Base-by-base conservation (phyloP, 1,140 invertebrate genomes). In the Scaptodrosophila lebanonensis region DNA sequence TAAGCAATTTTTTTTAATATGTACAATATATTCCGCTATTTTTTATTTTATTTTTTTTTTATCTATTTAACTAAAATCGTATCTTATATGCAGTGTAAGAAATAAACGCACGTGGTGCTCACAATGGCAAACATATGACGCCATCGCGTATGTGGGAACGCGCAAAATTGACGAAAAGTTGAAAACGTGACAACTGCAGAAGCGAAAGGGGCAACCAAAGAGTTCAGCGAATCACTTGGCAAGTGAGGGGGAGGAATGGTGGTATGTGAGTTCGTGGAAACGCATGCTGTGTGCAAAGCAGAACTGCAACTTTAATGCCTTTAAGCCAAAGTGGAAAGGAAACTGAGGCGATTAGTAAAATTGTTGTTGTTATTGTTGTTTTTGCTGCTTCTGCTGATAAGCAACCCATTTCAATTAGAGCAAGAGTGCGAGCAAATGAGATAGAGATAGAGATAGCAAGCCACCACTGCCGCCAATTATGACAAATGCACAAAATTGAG, bases 401-500 rank as follows among this genome's bases (percentile, higher is more conserved):
- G 20, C 16, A 9, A 17, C 20, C 5, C 43, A 38, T n/a, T n/a
- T n/a, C 16, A 15, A 1, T 1, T 16, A 5, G 11, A 22, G 8
- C 20, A 25, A 11, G 30, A 9, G 38, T 8, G 38, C 18, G 6
- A n/a, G 8, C 1, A 27, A 12, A 11, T 11, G 5, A 42, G 7
- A 39, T 17, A 2, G 5, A n/a, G 22, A 27, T 20, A 2, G n/a
- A n/a, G 25, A 17, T 17, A 47, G 43, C 48, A 61, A 45, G 8
- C 13, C 16, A 30, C 18, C 16, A 27, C 30, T 20, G 20, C 17
- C 52, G 43, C 39, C 71, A 79, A 77, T 77, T 79, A 77, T 77
- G 73, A 77, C 68, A 77, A 79, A 79, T 77, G 68, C 73, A 79
- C 50, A 50, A 33, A 79, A 79, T 73, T 58, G 68, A 77, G 52